Evolutionary conservation across 1,140 invertebrate species (phyloP), one percentile per base, ranked within the genome.

Genomic region (Galleria mellonella): DNA sequence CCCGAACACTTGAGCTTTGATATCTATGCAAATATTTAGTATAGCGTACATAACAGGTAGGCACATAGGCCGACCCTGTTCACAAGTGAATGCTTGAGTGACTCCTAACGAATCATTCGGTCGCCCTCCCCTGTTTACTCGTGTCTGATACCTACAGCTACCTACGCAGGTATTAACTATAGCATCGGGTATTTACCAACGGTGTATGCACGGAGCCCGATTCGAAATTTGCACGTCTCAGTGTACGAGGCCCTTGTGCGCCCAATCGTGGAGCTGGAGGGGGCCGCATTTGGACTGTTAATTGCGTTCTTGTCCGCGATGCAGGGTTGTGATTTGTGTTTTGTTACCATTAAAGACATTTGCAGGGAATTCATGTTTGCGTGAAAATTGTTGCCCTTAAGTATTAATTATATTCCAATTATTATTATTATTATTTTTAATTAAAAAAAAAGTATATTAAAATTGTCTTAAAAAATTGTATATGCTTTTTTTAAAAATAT

Each of bases 11-110:
- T 59, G 47, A 56, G 55, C 40, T 62, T 73, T 66, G 69, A 77
- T 76, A 78, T 76, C 53, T 74, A 83, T 78, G 78, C 78, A 81
- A 83, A 83, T 81, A 78, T 76, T 75, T 70, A 77, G 55, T 75
- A 73, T 72, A 60, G 37, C 54, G 56, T 59, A 75, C 59, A 82
- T 77, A 78, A 56, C 70, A 73, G 72, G 73, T 75, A 75, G 43
- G 58, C 51, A 69, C 57, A 64, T 68, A 68, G 52, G 45, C 51
- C 74, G 71, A 66, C 70, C 72, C 74, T 59, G 67, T 74, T 77
- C 69, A 79, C 74, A 68, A 65, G 43, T 77, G 74, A 78, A 77
- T 71, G 74, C 55, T 68, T 64, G 55, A 72, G 46, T 81, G 75
- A 68, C 66, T 81, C 58, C 76, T 78, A 78, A 83, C 78, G 78